Conservation (phyloP, 1,140 invertebrate species). For the Zophobas atratus region DNA sequence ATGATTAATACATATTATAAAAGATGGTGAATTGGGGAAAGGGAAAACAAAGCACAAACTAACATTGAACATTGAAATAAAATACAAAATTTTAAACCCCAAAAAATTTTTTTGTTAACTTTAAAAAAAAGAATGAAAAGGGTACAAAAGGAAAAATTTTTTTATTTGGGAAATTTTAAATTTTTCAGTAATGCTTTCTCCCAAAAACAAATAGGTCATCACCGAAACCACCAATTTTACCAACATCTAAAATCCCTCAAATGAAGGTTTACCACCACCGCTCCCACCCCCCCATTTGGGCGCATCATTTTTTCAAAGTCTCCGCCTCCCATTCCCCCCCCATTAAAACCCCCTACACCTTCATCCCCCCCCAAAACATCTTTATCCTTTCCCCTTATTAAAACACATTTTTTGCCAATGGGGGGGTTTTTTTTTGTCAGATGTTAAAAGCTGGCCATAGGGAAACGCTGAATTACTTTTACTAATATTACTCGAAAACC, state of each 20-base stretch:
- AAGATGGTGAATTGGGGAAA: no score
- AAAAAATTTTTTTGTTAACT: constrained; percentile 38
- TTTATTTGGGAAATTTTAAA: constrained; percentile 9
- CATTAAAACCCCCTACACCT: constrained; percentile 65
- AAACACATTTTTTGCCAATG: constrained; percentile 98
- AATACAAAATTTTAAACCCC: constrained; percentile 26
- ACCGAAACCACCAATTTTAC: constrained; percentile 64
- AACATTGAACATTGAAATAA: constrained; percentile 34
- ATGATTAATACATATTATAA: no score
- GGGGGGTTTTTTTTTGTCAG: constrained; percentile 91
- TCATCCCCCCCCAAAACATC: constrained; percentile 70
- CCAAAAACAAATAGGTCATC: constrained; percentile 66
- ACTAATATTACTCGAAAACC: constrained; percentile 84
- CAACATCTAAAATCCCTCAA: constrained; percentile 65
- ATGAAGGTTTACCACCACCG: constrained; percentile 63
- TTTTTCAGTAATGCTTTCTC: constrained; percentile 57
- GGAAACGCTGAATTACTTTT: constrained; percentile 80
- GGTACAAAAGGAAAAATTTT: constrained; percentile 32
- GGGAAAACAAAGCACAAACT: no score
- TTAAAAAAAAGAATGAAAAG: constrained; percentile 35
- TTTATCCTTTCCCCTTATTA: constrained; percentile 97
- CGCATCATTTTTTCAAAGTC: constrained; percentile 68
- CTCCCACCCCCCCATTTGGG: constrained; percentile 66
- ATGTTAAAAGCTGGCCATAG: constrained; percentile 92
- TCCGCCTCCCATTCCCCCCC: constrained; percentile 61